Base-by-base conservation (phyloP, 2,888 invertebrate species). In the Dusona sp. region DNA sequence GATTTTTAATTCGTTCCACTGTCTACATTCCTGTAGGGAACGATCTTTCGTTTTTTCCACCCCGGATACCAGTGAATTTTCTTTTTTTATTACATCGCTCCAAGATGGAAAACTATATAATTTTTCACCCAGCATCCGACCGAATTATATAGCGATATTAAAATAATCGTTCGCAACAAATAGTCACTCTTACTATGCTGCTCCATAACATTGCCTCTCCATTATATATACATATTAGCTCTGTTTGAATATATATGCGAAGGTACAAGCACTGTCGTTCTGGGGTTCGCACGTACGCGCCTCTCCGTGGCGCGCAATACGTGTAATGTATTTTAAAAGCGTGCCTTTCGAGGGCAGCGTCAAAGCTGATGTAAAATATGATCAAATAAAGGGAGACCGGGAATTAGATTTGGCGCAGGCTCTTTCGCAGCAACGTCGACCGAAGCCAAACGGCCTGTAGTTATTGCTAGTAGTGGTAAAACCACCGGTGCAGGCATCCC, bases 321-420 rank as follows among this genome's bases (percentile, higher is more conserved):
- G 92, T 90, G 92, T 93, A 93, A 93, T 93, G 92, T 93, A 93
- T 93, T 93, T 93, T 93, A 93, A 93, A 93, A 93, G 93, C 93
- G 89, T 92, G 91, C 93, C 92, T 92, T 92, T 89, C 91, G 91
- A 92, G 93, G 93, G 92, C 91, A 91, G 92, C 93, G 91, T 93
- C 92, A 93, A 93, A 93, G 93, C 93, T 91, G 92, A 93, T 93
- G 92, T 92, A 93, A 93, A 93, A 93, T 93, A 93, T 93, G 93
- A 93, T 93, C 92, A 93, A 93, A 93, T 93, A 93, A 93, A 93
- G 92, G 92, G 92, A 88, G 90, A 89, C 87, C 88, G 89, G 82
- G 90, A 93, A 93, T 93, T 92, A 90, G 91, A 93, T 93, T 93
- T 92, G 90, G 89, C 91, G 85, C 79, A 90, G 91, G 93, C 93